Evolutionary conservation across 2,113 vertebrate genomes (phyloP).

Genomic region (Ceratotherium simum): DNA sequence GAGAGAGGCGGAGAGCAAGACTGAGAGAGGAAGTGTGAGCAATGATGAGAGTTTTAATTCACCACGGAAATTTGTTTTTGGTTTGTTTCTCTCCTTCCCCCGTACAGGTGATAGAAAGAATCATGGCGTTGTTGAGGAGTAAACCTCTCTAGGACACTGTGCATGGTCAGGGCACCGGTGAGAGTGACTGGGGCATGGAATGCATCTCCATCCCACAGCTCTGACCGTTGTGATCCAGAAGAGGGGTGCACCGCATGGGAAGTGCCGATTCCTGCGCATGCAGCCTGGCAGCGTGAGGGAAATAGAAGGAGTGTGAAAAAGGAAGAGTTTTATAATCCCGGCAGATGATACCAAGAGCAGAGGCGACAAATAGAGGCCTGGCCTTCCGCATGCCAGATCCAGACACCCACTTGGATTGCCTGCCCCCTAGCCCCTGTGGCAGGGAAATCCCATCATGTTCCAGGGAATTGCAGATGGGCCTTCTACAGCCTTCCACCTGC

Average conservation of each 20-base stretch:
- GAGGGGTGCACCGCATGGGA: background rate
- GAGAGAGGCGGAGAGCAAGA: slow-evolving; percentile 29
- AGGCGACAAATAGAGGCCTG: slow-evolving; percentile 35
- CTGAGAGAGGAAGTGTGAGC: slow-evolving; percentile 48
- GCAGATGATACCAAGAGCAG: slow-evolving; percentile 29
- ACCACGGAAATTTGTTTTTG: slow-evolving; percentile 39
- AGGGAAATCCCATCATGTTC: slow-evolving; percentile 63
- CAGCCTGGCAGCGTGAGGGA: background rate
- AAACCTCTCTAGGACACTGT: slow-evolving; percentile 26
- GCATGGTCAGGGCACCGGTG: background rate
- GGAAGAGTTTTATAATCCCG: background rate
- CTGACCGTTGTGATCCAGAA: background rate
- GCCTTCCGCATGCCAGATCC: background rate
- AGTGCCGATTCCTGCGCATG: background rate
- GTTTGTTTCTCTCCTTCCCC: background rate
- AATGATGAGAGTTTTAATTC: background rate
- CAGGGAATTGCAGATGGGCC: slow-evolving; percentile 69
- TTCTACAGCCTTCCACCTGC: slow-evolving; percentile 63
- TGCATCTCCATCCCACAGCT: background rate
- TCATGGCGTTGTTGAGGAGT: background rate
- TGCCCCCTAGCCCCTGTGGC: slow-evolving; percentile 62
- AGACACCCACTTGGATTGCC: background rate
- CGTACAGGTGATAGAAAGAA: background rate
- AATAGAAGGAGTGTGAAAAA: background rate
- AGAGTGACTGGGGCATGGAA: background rate